Base-by-base conservation (phyloP, 2,888 invertebrate species). In the Gymnocheta viridis region DNA sequence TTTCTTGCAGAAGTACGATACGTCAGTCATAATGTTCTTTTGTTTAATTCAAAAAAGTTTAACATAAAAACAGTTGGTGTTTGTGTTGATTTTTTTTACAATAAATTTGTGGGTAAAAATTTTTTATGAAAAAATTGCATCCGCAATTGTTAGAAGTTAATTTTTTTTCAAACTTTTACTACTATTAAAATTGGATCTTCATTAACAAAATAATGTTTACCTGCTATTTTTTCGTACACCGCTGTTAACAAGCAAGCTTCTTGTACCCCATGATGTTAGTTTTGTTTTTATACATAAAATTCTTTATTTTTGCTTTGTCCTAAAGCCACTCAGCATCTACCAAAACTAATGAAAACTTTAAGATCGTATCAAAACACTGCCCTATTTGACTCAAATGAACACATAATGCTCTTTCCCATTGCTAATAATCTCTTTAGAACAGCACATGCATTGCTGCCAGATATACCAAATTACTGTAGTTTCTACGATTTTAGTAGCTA, bases 271-370 rank as follows among this genome's bases (percentile, higher is more conserved):
- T n/a, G 22, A 58, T 29, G 14, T 56, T 47, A 32, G 29, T 47
- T 32, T 41, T 60, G 14, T 5, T 58, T 56, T 32, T n/a, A n/a
- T n/a, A 72, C 29, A 22, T 17, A 27, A 47, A 44, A 54, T 54
- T 51, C 38, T 54, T 51, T 0, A 54, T 12, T 22, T 14, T 4
- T 1, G 32, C 27, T 22, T 44, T 44, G 12, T 22, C 10, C 22
- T 19, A 12, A 0, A 64, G 7, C 7, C n/a, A 38, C n/a, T 35
- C 49, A 38, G 27, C 2, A 54, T 27, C 54, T 54, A 14, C 3
- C 29, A 35, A 14, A 66, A 4, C 32, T 49, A n/a, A 32, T 22
- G 9, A 14, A 47, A 17, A 44, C n/a, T n/a, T 7, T 44, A 14
- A 47, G 10, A 44, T 44, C 6, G n/a, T 41, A 7, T 14, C 7